Conservation (phyloP, 2,113 vertebrate genomes). For the Dryoscopus gambensis region DNA sequence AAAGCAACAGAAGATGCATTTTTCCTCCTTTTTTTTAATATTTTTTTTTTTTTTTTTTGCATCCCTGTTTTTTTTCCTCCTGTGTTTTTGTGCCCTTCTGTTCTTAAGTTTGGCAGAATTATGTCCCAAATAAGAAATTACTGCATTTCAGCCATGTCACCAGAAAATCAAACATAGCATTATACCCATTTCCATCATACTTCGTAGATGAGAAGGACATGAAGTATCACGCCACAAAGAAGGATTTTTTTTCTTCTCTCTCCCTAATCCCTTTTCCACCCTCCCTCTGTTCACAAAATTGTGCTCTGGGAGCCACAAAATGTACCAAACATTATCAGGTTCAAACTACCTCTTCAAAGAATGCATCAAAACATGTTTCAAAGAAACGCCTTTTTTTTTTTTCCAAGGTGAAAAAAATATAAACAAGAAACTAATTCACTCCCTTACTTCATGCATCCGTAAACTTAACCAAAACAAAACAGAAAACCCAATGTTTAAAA, state of each 20-base stretch:
- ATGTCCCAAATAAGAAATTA: slow-evolving; percentile 73
- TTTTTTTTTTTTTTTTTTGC: background rate
- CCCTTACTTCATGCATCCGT: slow-evolving; percentile 80
- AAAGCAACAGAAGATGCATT: slow-evolving; percentile 72
- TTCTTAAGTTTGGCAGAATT: slow-evolving; percentile 76
- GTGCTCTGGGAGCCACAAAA: slow-evolving; percentile 75
- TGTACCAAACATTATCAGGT: slow-evolving; percentile 70
- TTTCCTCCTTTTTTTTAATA: background rate
- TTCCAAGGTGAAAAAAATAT: slow-evolving; percentile 69
- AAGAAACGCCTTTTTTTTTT: slow-evolving; percentile 53
- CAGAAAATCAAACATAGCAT: slow-evolving; percentile 71
- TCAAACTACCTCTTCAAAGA: slow-evolving; percentile 71
- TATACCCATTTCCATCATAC: slow-evolving; percentile 72
- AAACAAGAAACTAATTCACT: slow-evolving; percentile 75
- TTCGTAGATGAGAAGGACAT: slow-evolving; percentile 53
- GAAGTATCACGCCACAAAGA: slow-evolving; percentile 12
- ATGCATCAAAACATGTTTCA: slow-evolving; percentile 67
- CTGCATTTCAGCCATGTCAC: slow-evolving; percentile 76
- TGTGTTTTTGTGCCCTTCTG: slow-evolving; percentile 69
- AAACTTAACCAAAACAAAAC: slow-evolving; percentile 77
- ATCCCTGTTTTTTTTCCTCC: slow-evolving; percentile 60
- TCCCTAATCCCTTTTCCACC: slow-evolving; percentile 49
- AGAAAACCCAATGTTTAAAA: slow-evolving; percentile 73
- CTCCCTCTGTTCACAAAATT: slow-evolving; percentile 63
- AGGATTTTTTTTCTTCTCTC: slow-evolving; percentile 27